Evolutionary conservation across 2,797 vertebrate genomes (phyloP).

Genomic region (Danio albolineatus): DNA sequence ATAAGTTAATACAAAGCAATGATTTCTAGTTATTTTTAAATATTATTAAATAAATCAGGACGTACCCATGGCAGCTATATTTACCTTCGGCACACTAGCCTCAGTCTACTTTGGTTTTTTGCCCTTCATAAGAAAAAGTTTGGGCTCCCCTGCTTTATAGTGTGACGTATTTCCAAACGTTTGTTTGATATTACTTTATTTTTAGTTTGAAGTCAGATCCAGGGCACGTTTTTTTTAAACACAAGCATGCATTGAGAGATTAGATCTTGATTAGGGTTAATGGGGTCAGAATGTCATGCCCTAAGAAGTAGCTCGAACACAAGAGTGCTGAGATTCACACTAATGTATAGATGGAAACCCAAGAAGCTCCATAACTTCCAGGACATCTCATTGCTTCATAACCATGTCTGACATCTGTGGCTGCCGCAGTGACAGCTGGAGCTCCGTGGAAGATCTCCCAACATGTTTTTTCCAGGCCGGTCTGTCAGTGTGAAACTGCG

Average conservation of each 20-base stretch:
- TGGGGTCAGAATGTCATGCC: constrained; percentile 17
- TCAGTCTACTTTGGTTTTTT: too few relatives aligned
- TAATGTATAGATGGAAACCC: constrained; percentile 71
- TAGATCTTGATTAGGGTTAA: constrained; percentile 32
- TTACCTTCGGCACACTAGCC: too few relatives aligned
- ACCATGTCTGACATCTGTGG: constrained; percentile 70
- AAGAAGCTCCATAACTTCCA: constrained; percentile 69
- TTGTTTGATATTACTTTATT: too few relatives aligned
- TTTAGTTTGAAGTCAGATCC: constrained; percentile 6
- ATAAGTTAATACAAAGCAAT: too few relatives aligned
- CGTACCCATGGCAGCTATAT: too few relatives aligned
- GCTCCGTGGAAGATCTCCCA: constrained; percentile 69
- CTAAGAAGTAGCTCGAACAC: constrained; percentile 23
- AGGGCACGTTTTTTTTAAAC: too few relatives aligned
- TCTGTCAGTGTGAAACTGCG: constrained; percentile 31
- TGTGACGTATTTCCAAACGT: neutral
- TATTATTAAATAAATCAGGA: too few relatives aligned
- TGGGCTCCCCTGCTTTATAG: too few relatives aligned
- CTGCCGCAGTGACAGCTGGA: constrained; percentile 76
- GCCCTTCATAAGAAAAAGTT: too few relatives aligned
- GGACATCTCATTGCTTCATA: constrained; percentile 53
- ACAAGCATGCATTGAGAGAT: constrained; percentile 38
- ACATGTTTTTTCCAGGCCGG: constrained; percentile 75
- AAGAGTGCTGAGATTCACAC: constrained; percentile 45
- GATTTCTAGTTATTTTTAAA: too few relatives aligned